Percentiles rank a stretch among this genome's conserved stretches.
Conservation (phyloP, 2,888 invertebrate species). For the Synanthedon tipuliformis region DNA sequence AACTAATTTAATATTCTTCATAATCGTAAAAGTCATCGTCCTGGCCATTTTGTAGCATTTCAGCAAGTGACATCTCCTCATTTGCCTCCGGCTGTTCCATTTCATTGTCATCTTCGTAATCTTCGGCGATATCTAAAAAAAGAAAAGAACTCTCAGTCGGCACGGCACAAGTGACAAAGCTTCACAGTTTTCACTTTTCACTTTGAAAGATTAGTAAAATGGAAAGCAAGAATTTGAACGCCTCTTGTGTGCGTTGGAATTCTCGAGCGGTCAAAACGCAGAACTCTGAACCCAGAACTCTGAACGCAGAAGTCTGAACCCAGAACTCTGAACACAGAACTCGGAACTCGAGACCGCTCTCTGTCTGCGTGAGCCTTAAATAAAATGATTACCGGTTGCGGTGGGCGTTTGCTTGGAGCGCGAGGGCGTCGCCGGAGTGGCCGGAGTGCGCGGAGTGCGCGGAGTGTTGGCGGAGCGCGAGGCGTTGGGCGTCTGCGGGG, state of each 20-base stretch:
- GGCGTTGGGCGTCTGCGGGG: slow-evolving; percentile 9
- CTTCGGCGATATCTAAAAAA: slow-evolving; percentile 25
- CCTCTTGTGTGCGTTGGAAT: no score
- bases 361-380: no score
- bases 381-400: background rate
- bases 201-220: no score
- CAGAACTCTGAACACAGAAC: no score
- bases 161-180: no score
- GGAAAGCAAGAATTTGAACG: no score
- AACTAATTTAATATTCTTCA: slow-evolving; percentile 71
- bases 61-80: slow-evolving; percentile 65
- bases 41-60: slow-evolving; percentile 73
- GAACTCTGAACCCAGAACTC: no score
- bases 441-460: slow-evolving; percentile 10
- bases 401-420: slow-evolving; percentile 2
- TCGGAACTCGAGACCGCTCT: no score
- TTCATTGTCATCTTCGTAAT: slow-evolving; percentile 50
- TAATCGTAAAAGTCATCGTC: slow-evolving; percentile 76
- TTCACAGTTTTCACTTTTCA: no score
- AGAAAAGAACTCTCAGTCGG: background rate
- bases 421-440: slow-evolving; percentile 3
- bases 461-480: slow-evolving; percentile 7
- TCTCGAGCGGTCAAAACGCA: no score
- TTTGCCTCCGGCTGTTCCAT: slow-evolving; percentile 38
- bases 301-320: no score